Base-by-base conservation (phyloP, 2,888 invertebrate genomes). In the Micropterix aruncella region DNA sequence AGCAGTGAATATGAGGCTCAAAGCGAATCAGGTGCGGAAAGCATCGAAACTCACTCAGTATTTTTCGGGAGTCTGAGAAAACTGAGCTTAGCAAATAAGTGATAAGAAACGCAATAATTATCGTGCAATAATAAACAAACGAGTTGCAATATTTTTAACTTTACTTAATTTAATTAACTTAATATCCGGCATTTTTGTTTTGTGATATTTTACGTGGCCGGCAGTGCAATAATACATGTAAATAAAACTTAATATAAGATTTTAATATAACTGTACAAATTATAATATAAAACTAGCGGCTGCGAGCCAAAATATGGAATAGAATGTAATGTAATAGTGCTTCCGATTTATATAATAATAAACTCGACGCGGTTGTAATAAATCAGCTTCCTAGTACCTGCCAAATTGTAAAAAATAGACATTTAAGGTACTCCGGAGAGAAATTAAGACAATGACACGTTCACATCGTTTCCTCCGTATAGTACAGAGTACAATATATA, bases 1-100 rank as follows among this genome's bases (percentile, higher is more conserved):
- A 86, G 86, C 57, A 83, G 81, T n/a, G 75, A 80, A 48, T 81
- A 80, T 36, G 87, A 87, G 57, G 88, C 83, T 5, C 77, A 84
- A 49, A 87, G 88, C 65, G 89, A 89, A 65, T 89, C 88, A 17
- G 89, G 89, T 1, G 89, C 84, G 2, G 89, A 89, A 59, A 89
- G 88, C 65, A 71, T 88, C 18, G 89, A 87, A 56, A 89, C 89
- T 1, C 87, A 89, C 64, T 89, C 88, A 2, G 88, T 89, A 37
- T 84, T 87, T 58, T 88, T 87, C 55, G 86, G 83, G 41, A 83
- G 79, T 59, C 80, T 80, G 55, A 66, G 79, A 47, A 79, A 77
- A 50, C 57, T 48, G 38, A 52, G 47, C 41, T 46, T 52, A 19
- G 48, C 53, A 12, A 27, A 27, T 19, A 42, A 38, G 19, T 40